These are phyloP conservation scores for Rhabdophis nuchalis DNA, from an alignment of 2,797 vertebrate species.

Conservation along the genomic window DNA sequence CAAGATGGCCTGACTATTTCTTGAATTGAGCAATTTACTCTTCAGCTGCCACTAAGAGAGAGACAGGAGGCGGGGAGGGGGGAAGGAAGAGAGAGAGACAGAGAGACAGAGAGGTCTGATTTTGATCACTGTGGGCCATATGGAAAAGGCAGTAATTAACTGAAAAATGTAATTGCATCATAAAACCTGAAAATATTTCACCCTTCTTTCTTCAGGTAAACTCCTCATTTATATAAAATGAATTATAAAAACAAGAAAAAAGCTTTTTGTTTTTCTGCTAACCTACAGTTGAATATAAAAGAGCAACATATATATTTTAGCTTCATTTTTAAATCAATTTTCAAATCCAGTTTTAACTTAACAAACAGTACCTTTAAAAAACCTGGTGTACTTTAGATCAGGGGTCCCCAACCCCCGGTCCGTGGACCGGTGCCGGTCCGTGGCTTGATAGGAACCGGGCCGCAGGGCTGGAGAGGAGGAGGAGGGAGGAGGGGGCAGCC, in stretches of 20 bases:
- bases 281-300: not conserved
- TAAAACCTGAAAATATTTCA: not conserved
- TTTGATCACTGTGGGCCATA: too few species aligned
- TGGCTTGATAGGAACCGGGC: too few species aligned
- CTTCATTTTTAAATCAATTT: constrained; percentile 42
- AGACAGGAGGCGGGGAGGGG: rapidly evolving
- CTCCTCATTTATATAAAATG: not conserved
- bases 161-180: not conserved
- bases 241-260: not conserved
- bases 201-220: not conserved
- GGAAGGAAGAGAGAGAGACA: too few species aligned
- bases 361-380: constrained; percentile 10
- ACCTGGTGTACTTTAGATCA: constrained; percentile 24
- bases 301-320: not conserved
- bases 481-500: too few species aligned
- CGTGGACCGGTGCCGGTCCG: too few species aligned
- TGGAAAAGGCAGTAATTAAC: not conserved
- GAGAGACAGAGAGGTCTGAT: not conserved
- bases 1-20: not conserved
- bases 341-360: constrained; percentile 42
- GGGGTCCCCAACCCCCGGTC: too few species aligned
- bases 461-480: too few species aligned
- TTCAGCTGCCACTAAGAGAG: not conserved
- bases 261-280: not conserved
- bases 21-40: not conserved